Conservation (phyloP, 2,113 vertebrate species). For the Paracanthobrama guichenoti region DNA sequence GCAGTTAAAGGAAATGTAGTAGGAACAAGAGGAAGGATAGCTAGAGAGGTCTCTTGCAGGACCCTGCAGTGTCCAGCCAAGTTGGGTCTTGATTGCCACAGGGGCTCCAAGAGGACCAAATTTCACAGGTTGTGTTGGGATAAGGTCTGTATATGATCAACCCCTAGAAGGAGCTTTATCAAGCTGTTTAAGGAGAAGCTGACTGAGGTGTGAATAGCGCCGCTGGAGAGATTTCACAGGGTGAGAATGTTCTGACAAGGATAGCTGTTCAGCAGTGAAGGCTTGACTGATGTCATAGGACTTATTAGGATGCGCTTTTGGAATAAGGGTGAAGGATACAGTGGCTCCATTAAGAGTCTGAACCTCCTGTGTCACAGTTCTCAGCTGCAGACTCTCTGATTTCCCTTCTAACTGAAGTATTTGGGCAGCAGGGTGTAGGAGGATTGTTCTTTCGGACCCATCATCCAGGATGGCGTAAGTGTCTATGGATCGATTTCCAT, state of each 20-base stretch:
- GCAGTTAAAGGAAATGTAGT: not conserved
- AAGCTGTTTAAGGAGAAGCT: not conserved
- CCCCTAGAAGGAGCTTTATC: not conserved
- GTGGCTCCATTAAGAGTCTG: not conserved
- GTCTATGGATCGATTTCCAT: not conserved
- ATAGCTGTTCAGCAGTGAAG: not conserved
- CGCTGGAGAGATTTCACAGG: no score
- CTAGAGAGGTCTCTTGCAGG: not conserved
- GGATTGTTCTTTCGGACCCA: not conserved
- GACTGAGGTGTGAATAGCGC: not conserved
- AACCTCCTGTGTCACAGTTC: not conserved
- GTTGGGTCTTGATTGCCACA: not conserved
- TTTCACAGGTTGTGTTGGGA: not conserved
- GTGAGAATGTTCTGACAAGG: not conserved
- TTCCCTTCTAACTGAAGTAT: not conserved
- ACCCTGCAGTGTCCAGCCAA: not conserved
- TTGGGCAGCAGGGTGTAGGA: not conserved
- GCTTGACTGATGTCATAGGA: not conserved
- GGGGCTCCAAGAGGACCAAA: not conserved
- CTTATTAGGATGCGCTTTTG: not conserved
- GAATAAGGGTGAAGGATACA: conserved; percentile 1
- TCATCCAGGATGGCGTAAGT: not conserved
- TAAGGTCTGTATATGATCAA: not conserved
- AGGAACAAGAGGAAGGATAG: not conserved
- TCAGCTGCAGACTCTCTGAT: not conserved